These are phyloP conservation scores for Sula dactylatra DNA, from an alignment of 2,113 vertebrate species.

Conservation along the genomic window DNA sequence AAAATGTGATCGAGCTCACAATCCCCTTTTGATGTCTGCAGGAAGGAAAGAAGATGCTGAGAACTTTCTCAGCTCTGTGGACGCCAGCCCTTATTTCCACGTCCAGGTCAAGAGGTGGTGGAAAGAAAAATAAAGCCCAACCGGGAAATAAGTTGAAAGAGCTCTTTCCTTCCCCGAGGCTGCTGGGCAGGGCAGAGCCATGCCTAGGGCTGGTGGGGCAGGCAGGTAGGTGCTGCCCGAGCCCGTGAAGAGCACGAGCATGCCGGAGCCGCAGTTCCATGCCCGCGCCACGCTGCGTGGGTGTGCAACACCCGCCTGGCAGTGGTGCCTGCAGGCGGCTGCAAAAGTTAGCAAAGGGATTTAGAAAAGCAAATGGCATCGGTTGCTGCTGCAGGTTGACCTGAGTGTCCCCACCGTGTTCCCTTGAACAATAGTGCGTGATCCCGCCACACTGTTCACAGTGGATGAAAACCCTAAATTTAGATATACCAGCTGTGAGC, in stretches of 20 bases:
- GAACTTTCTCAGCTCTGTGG: constrained; percentile 67
- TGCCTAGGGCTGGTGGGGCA: background rate
- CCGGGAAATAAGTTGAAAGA: constrained; percentile 61
- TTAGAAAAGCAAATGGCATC: background rate
- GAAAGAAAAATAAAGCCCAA: constrained; percentile 53
- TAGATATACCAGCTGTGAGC: constrained; percentile 44
- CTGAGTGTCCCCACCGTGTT: background rate
- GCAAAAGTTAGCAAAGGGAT: background rate
- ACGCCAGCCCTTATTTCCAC: constrained; percentile 48
- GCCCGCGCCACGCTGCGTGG: background rate
- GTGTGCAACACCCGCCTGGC: accelerated
- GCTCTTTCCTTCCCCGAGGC: background rate
- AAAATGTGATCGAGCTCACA: constrained; percentile 13
- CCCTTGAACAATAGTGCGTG: background rate
- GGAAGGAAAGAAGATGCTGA: constrained; percentile 74
- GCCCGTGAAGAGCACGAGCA: background rate
- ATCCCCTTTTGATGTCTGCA: constrained; percentile 59
- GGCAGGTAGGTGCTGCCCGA: background rate
- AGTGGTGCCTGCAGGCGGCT: background rate
- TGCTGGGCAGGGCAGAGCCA: background rate
- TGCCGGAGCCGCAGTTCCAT: background rate
- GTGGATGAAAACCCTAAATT: constrained; percentile 37
- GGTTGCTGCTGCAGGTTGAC: background rate
- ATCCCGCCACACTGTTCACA: background rate
- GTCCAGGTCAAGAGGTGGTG: constrained; percentile 64